Evolutionary conservation across 2,888 invertebrate genomes (phyloP).

Genomic region (Caradrina kadenii): DNA sequence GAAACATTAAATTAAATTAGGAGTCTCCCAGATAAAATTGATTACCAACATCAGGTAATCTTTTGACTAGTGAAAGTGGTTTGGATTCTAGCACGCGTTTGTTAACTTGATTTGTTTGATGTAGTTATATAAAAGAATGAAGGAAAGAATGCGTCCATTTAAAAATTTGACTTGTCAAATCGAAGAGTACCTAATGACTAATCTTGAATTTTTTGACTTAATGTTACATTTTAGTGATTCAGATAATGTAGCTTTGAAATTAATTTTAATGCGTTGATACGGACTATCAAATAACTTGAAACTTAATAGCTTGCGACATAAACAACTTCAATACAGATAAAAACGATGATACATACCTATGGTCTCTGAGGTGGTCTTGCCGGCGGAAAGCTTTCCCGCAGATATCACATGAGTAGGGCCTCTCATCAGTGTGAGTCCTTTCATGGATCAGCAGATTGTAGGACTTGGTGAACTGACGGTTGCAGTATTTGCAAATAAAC

Average conservation of each 20-base stretch:
- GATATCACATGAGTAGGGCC: conserved; percentile 98
- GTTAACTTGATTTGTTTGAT: conserved; percentile 27
- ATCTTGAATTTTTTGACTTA: neutral
- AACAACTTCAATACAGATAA: conserved; percentile 46
- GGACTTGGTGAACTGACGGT: conserved; percentile 99
- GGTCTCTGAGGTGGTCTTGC: conserved; percentile 98
- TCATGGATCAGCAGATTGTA: conserved; percentile 99
- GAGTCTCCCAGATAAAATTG: conserved; percentile 70
- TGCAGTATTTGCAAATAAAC: conserved; percentile 99
- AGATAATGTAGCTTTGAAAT: conserved; percentile 55
- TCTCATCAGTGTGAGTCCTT: conserved; percentile 98
- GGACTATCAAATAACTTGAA: conserved; percentile 53
- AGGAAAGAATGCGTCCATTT: neutral
- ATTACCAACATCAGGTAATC: conserved; percentile 53
- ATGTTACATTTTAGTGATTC: conserved; percentile 25
- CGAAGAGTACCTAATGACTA: neutral
- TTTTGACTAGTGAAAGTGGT: conserved; percentile 68
- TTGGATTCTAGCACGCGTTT: conserved; percentile 29
- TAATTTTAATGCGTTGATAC: conserved; percentile 42
- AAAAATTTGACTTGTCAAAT: neutral
- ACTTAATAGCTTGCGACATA: conserved; percentile 50
- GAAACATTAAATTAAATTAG: conserved; percentile 81
- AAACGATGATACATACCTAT: conserved; percentile 91
- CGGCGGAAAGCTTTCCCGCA: conserved; percentile 98
- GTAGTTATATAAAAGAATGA: too few relatives aligned